Conservation (phyloP, 2,888 invertebrate species). For the Petrolisthes manimaculis region DNA sequence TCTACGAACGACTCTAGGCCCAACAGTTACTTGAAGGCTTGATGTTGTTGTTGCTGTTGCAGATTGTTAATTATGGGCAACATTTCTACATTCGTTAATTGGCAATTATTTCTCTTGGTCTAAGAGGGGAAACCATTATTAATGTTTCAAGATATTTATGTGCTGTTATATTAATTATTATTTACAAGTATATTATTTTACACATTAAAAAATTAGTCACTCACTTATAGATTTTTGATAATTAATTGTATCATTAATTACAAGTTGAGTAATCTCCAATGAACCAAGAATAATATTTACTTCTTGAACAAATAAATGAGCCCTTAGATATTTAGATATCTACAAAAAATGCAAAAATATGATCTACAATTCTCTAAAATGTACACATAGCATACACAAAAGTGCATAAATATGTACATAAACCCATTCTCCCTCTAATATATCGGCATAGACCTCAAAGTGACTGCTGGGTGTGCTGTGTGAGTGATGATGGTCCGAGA, state of each 20-base stretch:
- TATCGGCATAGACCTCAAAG: slow-evolving; percentile 36
- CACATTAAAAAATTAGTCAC: too few relatives aligned
- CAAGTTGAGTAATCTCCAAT: neutral
- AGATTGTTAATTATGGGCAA: slow-evolving; percentile 39
- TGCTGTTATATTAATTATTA: too few relatives aligned
- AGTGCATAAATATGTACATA: slow-evolving; percentile 54
- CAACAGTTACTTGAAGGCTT: slow-evolving; percentile 61
- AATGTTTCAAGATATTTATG: too few relatives aligned
- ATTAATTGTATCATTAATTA: too few relatives aligned
- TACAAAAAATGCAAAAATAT: slow-evolving; percentile 50
- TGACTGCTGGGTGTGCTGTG: slow-evolving; percentile 55
- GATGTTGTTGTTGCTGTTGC: slow-evolving; percentile 41
- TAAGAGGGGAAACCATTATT: too few relatives aligned
- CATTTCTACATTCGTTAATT: slow-evolving; percentile 23
- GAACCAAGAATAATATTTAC: slow-evolving; percentile 35
- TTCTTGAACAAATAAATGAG: slow-evolving; percentile 41
- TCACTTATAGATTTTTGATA: too few relatives aligned
- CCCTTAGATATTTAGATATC: slow-evolving; percentile 33
- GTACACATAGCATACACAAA: slow-evolving; percentile 53
- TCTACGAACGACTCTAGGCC: slow-evolving; percentile 61
- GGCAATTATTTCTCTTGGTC: slow-evolving; percentile 27
- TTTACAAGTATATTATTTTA: too few relatives aligned
- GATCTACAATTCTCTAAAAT: slow-evolving; percentile 39
- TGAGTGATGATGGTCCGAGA: slow-evolving; percentile 42
- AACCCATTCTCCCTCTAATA: slow-evolving; percentile 39